A percentile compares a stretch with the other conserved stretches of the same genome.
Conservation (phyloP, 2,888 invertebrate species). For the Copidosoma aretas region DNA sequence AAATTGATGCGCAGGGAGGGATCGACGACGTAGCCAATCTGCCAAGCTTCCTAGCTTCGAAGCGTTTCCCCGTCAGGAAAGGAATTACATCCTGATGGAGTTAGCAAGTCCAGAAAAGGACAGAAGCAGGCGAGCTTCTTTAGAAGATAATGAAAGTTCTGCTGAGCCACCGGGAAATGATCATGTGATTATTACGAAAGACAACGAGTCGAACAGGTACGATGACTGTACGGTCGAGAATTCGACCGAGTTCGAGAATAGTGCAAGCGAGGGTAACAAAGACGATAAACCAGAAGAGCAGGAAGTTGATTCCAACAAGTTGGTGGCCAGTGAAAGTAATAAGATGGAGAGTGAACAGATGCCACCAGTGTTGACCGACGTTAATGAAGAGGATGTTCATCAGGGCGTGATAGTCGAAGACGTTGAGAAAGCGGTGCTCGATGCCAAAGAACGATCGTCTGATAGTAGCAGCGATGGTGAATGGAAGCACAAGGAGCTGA, state of each 20-base stretch:
- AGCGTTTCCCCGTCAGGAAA: constrained; percentile 50
- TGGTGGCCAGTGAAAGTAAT: constrained; percentile 14
- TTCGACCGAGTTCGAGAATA: not conserved
- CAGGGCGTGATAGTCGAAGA: constrained; percentile 16
- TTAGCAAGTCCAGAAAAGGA: constrained; percentile 47
- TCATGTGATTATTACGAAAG: not conserved
- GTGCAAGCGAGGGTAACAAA: not conserved
- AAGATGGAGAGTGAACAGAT: constrained; percentile 12
- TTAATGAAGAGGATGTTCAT: not conserved
- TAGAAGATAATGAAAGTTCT: constrained; percentile 26
- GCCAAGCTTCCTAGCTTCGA: constrained; percentile 46
- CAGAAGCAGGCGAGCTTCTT: constrained; percentile 19
- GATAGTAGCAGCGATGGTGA: constrained; percentile 45
- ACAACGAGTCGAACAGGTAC: not conserved
- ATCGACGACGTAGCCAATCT: constrained; percentile 41
- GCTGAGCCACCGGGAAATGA: not conserved
- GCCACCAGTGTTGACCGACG: not conserved
- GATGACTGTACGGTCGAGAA: not conserved
- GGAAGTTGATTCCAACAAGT: constrained; percentile 23
- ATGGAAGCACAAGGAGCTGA: constrained; percentile 48
- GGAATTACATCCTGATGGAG: constrained; percentile 53
- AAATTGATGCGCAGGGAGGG: constrained; percentile 15
- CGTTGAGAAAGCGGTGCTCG: constrained; percentile 32
- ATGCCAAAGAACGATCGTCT: constrained; percentile 39
- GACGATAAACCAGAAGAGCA: not conserved